A percentile compares a stretch with the other conserved stretches of the same genome.
Conservation (phyloP, 2,113 vertebrate species). For the Panthera tigris region DNA sequence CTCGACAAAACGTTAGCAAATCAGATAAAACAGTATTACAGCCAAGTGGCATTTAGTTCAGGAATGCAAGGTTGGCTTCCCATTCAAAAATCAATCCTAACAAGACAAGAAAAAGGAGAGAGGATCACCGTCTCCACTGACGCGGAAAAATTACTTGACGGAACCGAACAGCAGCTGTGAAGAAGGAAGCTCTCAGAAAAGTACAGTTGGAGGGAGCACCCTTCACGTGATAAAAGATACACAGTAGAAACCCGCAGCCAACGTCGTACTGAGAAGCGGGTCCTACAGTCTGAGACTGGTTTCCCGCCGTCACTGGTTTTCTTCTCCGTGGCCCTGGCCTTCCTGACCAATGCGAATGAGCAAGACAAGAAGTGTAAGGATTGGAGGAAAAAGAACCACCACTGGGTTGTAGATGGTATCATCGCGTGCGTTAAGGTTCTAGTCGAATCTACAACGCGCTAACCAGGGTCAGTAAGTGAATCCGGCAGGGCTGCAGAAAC, state of each 20-base stretch:
- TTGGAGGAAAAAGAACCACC: not conserved
- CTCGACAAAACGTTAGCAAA: not conserved
- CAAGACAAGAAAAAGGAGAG: not conserved
- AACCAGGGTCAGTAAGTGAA: not conserved
- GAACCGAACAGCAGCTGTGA: not conserved
- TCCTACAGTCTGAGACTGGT: not conserved
- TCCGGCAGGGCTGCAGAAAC: not conserved
- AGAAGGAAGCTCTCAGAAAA: not conserved
- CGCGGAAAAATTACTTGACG: not conserved
- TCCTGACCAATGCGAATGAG: not conserved
- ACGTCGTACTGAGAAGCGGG: not conserved
- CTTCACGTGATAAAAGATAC: not conserved
- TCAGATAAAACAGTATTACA: not conserved
- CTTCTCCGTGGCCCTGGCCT: accelerated
- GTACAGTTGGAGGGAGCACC: not conserved
- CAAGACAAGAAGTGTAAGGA: not conserved
- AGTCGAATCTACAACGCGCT: not conserved
- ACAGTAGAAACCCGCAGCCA: not conserved
- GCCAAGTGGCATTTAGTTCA: not conserved
- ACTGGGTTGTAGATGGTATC: not conserved
- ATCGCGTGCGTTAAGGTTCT: not conserved
- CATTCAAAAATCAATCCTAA: not conserved
- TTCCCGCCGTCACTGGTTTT: not conserved
- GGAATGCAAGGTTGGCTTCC: slow-evolving; percentile 48
- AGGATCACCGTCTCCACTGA: not conserved